Base-by-base conservation (phyloP, 2,888 invertebrate species). In the Polyploca ridens region DNA sequence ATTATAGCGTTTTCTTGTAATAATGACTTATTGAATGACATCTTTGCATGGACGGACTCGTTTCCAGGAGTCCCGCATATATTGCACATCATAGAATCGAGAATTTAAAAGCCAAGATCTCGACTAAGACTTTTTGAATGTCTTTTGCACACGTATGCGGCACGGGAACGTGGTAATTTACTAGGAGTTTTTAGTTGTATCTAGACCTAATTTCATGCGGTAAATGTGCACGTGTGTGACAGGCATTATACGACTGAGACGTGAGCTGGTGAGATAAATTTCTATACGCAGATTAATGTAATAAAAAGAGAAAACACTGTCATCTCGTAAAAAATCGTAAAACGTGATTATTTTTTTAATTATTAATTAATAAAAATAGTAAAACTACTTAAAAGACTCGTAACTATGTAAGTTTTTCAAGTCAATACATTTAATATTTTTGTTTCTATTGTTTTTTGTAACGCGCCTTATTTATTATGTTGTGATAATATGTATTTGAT, bases 311-410 rank as follows among this genome's bases (percentile, higher is more conserved):
- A 74, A 77, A 73, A 71, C 75, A 70, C 71, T 66, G 70, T 79
- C 81, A 81, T 79, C 77, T 80, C 67, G 84, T 85, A 89, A 90
- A 91, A 54, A 90, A 91, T 84, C 83, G 89, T 85, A 89, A 89
- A 90, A 87, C 77, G 69, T 79, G 74, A 73, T 82, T 80, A 73
- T 69, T 81, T 72, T 77, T 78, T 79, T 49, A 75, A 75, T 72
- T 69, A 78, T 81, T 83, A 79, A 86, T 87, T 83, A 79, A 86
- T 87, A 90, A 91, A 88, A 89, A 89, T 82, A 82, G 90, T 87
- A 90, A 90, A 91, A 90, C 82, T 82, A 85, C 83, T 85, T 84
- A 85, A 89, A 88, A 87, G 85, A 88, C 87, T 88, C 85, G 76
- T 76, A 76, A 80, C 78, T 81, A 75, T 83, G 77, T 88, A 84